These are phyloP conservation scores for Melanerpes formicivorus DNA, from an alignment of 2,113 vertebrate species.

Conservation along the genomic window DNA sequence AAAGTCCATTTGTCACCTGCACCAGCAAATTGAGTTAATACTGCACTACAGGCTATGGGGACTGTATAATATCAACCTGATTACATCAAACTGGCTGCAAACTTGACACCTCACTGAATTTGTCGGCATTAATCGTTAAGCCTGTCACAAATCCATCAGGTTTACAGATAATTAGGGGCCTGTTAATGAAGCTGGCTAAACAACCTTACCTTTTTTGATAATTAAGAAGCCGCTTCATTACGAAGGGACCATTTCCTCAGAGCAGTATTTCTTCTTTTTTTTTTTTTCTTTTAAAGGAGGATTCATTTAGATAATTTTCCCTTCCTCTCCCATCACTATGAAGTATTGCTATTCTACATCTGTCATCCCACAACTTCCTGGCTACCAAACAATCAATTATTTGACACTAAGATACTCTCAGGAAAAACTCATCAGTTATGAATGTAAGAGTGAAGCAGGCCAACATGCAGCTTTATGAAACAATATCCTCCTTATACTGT, in stretches of 20 bases:
- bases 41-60: slow-evolving; percentile 89
- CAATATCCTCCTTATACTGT: slow-evolving; percentile 66
- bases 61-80: slow-evolving; percentile 99
- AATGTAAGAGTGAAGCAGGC: slow-evolving; percentile 72
- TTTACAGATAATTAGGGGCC: slow-evolving; percentile 99
- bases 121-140: slow-evolving; percentile 99
- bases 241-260: slow-evolving; percentile 84
- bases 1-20: slow-evolving; percentile 99
- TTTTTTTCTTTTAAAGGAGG: slow-evolving; percentile 74
- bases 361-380: slow-evolving; percentile 86
- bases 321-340: slow-evolving; percentile 84
- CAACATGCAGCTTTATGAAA: slow-evolving; percentile 69
- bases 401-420: slow-evolving; percentile 84
- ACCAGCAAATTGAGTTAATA: slow-evolving; percentile 97
- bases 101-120: slow-evolving; percentile 99
- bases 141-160: slow-evolving; percentile 99
- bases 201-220: slow-evolving; percentile 94
- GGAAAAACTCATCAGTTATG: slow-evolving; percentile 84
- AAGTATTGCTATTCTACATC: slow-evolving; percentile 83
- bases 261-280: slow-evolving; percentile 78
- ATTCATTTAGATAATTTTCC: slow-evolving; percentile 86
- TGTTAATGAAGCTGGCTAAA: slow-evolving; percentile 95
- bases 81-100: slow-evolving; percentile 98
- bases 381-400: slow-evolving; percentile 88
- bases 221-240: slow-evolving; percentile 93